phyloP scores from a whole-genome alignment of 2,113 vertebrate genomes.

The Paracyprichromis sp. region DNA sequence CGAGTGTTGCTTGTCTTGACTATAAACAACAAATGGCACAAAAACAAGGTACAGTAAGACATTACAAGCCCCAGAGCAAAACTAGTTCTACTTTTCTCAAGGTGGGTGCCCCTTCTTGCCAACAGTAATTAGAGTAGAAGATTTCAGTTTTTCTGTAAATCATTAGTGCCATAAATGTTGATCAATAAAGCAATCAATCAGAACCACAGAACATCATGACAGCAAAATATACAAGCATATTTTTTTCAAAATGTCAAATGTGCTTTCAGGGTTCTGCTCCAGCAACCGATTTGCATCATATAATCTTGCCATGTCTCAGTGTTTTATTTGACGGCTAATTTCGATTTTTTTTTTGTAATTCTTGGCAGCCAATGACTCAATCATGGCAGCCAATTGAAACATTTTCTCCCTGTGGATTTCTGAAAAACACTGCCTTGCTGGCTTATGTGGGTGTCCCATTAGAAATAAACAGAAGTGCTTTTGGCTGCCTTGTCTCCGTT shows the following conservation, averaged over 20 bases:
- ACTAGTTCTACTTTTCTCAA: neutral
- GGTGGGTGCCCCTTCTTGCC: neutral
- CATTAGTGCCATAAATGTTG: neutral
- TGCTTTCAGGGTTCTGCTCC: neutral
- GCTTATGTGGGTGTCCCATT: constrained; percentile 47
- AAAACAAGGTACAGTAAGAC: neutral
- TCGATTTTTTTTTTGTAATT: neutral
- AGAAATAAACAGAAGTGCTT: constrained; percentile 51
- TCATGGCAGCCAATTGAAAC: constrained; percentile 23
- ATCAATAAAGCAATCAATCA: neutral
- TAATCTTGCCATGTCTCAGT: neutral
- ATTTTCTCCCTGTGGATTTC: constrained; percentile 31
- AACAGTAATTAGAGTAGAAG: neutral
- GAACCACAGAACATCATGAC: neutral
- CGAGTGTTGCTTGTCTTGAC: neutral
- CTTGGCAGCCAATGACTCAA: constrained; percentile 16
- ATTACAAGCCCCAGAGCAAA: neutral
- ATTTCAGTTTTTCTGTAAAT: neutral
- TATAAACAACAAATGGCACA: neutral
- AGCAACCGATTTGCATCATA: neutral
- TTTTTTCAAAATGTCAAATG: neutral
- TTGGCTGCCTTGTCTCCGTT: constrained; percentile 43
- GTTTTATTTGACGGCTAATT: neutral
- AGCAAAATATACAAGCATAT: neutral
- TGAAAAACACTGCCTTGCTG: constrained; percentile 23